Evolutionary conservation across 1,140 invertebrate species (phyloP).

Genomic region (Thaumetopoea pityocampa): DNA sequence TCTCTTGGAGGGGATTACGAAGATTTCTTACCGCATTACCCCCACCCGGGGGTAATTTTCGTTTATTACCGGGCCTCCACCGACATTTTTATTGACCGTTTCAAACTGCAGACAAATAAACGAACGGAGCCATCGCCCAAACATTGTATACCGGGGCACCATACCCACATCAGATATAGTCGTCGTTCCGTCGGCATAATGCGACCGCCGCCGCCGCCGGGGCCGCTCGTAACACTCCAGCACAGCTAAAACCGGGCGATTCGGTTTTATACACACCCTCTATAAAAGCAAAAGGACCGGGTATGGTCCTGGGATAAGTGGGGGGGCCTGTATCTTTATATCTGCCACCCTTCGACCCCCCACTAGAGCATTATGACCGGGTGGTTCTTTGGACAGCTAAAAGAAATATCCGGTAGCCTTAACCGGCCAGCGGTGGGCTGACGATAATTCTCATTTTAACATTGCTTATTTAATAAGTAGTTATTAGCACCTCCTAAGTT

Average conservation of each 20-base stretch:
- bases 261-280: slow-evolving; percentile 75
- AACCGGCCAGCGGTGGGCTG: slow-evolving; percentile 43
- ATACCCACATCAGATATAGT: slow-evolving; percentile 63
- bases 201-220: slow-evolving; percentile 60
- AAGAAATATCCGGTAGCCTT: slow-evolving; percentile 73
- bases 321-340: slow-evolving; percentile 74
- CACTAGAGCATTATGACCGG: slow-evolving; percentile 67
- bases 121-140: slow-evolving; percentile 38
- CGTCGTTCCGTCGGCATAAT: slow-evolving; percentile 61
- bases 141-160: slow-evolving; percentile 59
- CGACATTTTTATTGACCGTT: slow-evolving; percentile 43
- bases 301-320: slow-evolving; percentile 72
- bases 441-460: slow-evolving; percentile 66
- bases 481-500: slow-evolving; percentile 47
- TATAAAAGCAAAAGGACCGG: slow-evolving; percentile 76
- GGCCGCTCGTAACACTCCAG: slow-evolving; percentile 61
- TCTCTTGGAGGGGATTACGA: neutral
- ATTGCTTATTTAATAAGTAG: slow-evolving; percentile 59
- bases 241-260: slow-evolving; percentile 52
- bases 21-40: slow-evolving; percentile 7
- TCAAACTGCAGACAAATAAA: slow-evolving; percentile 37
- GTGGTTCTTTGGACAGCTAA: slow-evolving; percentile 71
- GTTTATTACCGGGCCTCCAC: slow-evolving; percentile 17
- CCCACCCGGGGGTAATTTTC: slow-evolving; percentile 19
- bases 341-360: slow-evolving; percentile 53